phyloP scores from a whole-genome alignment of 1,140 invertebrate species.

The Drosophila gunungcola region DNA sequence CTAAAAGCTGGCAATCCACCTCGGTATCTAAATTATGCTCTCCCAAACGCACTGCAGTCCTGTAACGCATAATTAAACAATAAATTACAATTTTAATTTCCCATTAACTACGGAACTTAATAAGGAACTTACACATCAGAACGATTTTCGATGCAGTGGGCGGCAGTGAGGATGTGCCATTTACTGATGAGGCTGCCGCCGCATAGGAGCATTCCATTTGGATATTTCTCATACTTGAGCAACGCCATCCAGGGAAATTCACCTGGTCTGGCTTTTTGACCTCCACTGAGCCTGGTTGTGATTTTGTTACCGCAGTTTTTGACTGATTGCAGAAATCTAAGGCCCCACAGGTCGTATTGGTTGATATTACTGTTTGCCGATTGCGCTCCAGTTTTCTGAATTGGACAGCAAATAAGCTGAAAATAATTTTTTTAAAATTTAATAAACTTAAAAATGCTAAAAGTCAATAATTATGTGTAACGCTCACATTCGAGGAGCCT shows the following conservation, averaged over 20 bases:
- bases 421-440: neutral
- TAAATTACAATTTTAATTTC: no score
- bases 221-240: constrained; percentile 77
- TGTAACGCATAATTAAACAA: constrained; percentile 33
- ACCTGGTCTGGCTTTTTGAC: constrained; percentile 79
- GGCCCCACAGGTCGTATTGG: constrained; percentile 29
- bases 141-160: constrained; percentile 77
- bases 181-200: constrained; percentile 85
- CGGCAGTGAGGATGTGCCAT: constrained; percentile 88
- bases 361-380: neutral
- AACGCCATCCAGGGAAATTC: constrained; percentile 86
- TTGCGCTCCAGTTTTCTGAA: neutral
- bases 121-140: constrained; percentile 64
- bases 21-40: constrained; percentile 87
- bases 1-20: constrained; percentile 85
- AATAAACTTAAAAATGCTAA: no score
- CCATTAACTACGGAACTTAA: no score
- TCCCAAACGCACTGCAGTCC: constrained; percentile 87
- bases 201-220: constrained; percentile 47
- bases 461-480: no score
- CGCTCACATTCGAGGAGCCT: neutral
- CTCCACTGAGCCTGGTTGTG: constrained; percentile 72
- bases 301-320: constrained; percentile 68
- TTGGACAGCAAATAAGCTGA: constrained; percentile 56
- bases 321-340: constrained; percentile 44